Base-by-base conservation (phyloP, 2,113 vertebrate species). In the Butorides virescens region DNA sequence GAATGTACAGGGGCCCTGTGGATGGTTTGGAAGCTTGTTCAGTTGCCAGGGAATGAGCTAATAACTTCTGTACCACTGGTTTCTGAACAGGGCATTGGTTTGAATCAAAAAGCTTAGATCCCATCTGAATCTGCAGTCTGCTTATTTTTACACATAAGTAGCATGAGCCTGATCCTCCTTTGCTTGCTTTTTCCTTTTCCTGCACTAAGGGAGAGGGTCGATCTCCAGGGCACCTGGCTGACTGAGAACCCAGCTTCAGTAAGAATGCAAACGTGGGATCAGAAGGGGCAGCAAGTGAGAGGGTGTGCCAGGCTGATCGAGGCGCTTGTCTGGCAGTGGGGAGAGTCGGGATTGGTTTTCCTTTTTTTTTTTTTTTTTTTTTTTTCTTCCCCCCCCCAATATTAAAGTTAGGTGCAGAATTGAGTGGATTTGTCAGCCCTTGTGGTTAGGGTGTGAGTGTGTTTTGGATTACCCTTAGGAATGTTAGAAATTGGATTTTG, bases 361-460 rank as follows among this genome's bases (percentile, higher is more conserved):
- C 5, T 42, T 15, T 75, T 67, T 81, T 59, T 4, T 32, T 30
- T 71, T 71, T 17, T 62, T 50, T 0, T 9, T n/a, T 34, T 44
- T 3, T 19, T 20, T 36, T 13, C 0, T 10, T 1, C 37, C 37
- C 37, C 37, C 39, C 42, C 12, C 36, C 19, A 10, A 67, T 6
- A 30, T 91, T 66, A 29, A 71, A 50, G 25, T 90, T 50, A 39
- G 46, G 25, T 81, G 30, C 15, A 53, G 72, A 87, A 58, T 25
- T 25, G 23, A 91, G 19, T 78, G 22, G 21, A 32, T 91, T 91
- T 34, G 32, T 53, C 27, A 66, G 7, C 29, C 20, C 13, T 58
- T 46, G 14, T 65, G 26, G 15, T 39, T 74, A 32, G 9, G 11
- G 25, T 7, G 13, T 13, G 10, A 1, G 3, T 39, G 10, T 39